A percentile compares a stretch with the other conserved stretches of the same genome.
These are phyloP conservation scores for Nebria salina DNA, from an alignment of 2,888 invertebrate species.

Conservation along the genomic window DNA sequence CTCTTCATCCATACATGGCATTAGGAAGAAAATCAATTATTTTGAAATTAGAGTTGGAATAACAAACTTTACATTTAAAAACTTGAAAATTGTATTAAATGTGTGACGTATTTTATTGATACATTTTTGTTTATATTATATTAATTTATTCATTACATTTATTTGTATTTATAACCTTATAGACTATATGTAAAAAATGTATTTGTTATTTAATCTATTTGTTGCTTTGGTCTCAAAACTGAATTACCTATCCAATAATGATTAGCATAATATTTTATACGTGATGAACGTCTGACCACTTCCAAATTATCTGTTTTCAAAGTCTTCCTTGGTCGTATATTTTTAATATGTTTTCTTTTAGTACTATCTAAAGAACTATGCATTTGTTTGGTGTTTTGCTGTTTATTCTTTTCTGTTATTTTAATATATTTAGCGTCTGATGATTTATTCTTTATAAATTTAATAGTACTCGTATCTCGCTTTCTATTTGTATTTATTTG, in stretches of 20 bases:
- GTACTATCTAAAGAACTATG: no score
- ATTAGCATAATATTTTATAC: neutral
- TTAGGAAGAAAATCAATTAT: neutral
- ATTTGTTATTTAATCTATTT: neutral
- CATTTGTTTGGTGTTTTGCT: no score
- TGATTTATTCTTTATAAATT: no score
- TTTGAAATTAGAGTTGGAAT: neutral
- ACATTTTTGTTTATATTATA: no score
- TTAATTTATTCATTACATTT: no score
- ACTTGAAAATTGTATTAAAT: neutral
- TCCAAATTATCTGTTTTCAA: neutral
- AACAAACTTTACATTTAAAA: neutral
- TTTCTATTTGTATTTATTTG: no score
- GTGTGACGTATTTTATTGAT: neutral
- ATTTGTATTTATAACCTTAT: no score
- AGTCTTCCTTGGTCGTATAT: neutral
- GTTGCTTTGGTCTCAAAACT: neutral
- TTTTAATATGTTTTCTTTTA: no score
- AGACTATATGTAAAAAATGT: neutral
- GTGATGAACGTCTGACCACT: neutral
- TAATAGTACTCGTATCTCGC: no score
- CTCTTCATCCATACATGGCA: neutral
- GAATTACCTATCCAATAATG: neutral
- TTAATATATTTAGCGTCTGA: no score
- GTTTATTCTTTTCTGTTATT: no score